These are phyloP conservation scores for Motacilla tschutschensis DNA, from an alignment of 2,113 vertebrate genomes.

Conservation along the genomic window DNA sequence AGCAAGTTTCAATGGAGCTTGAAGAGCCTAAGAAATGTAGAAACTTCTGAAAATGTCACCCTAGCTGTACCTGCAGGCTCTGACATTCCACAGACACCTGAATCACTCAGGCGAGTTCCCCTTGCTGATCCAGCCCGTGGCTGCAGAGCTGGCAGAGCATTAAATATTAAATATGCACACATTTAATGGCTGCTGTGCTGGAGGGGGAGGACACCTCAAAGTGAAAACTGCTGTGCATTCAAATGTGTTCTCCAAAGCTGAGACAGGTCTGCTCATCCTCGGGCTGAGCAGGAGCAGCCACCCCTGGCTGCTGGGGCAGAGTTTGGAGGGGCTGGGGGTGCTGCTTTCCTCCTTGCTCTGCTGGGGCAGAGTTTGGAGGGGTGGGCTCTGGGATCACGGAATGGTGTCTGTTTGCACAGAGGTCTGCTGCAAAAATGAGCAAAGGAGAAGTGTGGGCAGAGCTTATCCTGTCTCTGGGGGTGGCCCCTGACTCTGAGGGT, in stretches of 20 bases:
- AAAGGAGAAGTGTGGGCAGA: not conserved
- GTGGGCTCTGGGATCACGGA: not conserved
- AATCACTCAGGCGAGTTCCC: not conserved
- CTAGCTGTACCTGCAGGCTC: not conserved
- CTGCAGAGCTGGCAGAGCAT: not conserved
- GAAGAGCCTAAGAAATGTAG: not conserved
- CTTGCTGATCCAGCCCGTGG: not conserved
- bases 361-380: no score
- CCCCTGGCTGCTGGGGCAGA: not conserved
- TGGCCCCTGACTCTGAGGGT: not conserved
- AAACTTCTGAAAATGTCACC: slow-evolving; percentile 21
- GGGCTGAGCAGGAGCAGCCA: not conserved
- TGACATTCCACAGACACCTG: slow-evolving; percentile 7
- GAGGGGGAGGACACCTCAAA: not conserved
- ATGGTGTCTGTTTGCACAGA: not conserved
- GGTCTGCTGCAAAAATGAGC: not conserved
- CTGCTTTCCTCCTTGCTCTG: not conserved
- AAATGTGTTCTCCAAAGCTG: not conserved
- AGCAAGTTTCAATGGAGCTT: not conserved
- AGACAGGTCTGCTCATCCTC: not conserved
- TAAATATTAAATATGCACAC: not conserved
- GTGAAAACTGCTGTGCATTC: not conserved
- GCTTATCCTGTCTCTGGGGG: not conserved
- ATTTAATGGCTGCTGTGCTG: not conserved
- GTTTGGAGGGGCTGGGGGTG: not conserved